Percentiles rank a stretch among this genome's conserved stretches.
These are phyloP conservation scores for Caranx ignobilis DNA, from an alignment of 2,113 vertebrate species.

Conservation along the genomic window DNA sequence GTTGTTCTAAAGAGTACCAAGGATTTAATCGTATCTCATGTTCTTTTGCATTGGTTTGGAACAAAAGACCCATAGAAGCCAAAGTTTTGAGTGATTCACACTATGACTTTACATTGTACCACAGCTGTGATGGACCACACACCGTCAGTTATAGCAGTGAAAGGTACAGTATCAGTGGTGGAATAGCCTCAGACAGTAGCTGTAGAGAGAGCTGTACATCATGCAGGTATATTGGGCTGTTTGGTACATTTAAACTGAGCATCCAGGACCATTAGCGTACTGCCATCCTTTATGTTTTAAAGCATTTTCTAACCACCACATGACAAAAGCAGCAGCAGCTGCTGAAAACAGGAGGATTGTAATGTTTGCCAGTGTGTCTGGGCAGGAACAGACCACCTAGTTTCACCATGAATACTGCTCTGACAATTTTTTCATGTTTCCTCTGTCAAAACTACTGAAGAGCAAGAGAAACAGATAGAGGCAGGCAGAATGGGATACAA, in stretches of 20 bases:
- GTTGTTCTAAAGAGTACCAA: neutral
- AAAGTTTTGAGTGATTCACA: neutral
- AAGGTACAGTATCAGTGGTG: neutral
- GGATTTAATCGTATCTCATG: neutral
- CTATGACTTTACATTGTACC: neutral
- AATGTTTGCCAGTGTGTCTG: slow-evolving; percentile 14
- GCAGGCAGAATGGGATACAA: slow-evolving; percentile 45
- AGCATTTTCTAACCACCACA: neutral
- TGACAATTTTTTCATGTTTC: slow-evolving; percentile 8
- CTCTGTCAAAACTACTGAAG: slow-evolving; percentile 21
- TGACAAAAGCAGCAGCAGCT: neutral
- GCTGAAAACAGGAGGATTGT: slow-evolving; percentile 1
- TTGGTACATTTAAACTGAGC: neutral
- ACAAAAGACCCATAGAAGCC: neutral
- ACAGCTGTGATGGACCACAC: neutral
- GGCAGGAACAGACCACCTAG: slow-evolving; percentile 3
- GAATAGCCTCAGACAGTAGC: neutral
- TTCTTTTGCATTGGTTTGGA: neutral
- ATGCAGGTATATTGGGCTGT: neutral
- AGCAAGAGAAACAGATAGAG: slow-evolving; percentile 6
- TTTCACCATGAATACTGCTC: slow-evolving; percentile 11
- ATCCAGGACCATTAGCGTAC: slow-evolving; percentile 1
- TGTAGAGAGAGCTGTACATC: neutral
- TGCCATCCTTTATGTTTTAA: neutral
- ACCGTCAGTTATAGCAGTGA: neutral